A percentile compares a stretch with the other conserved stretches of the same genome.
Evolutionary conservation across 1,140 invertebrate species (phyloP).

Genomic region (Hycleus cichorii): DNA sequence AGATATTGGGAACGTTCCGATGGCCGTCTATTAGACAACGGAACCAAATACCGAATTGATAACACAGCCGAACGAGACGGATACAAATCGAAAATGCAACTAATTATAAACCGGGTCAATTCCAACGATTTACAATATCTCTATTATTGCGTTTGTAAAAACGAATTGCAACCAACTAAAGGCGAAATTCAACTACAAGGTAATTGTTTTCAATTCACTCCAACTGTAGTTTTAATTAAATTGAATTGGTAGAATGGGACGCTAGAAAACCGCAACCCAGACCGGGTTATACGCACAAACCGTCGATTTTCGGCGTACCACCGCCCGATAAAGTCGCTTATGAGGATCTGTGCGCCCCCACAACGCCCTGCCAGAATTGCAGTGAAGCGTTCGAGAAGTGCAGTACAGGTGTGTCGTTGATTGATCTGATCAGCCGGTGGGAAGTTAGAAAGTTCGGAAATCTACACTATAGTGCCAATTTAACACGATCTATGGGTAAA

Average conservation of each 20-base stretch:
- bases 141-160: slow-evolving; percentile 79
- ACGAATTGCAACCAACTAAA: slow-evolving; percentile 67
- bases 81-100: slow-evolving; percentile 55
- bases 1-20: slow-evolving; percentile 76
- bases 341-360: slow-evolving; percentile 57
- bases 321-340: slow-evolving; percentile 47
- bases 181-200: slow-evolving; percentile 68
- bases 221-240: neutral
- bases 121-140: slow-evolving; percentile 56
- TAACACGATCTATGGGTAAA: slow-evolving; percentile 39
- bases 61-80: slow-evolving; percentile 41
- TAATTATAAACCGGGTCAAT: slow-evolving; percentile 63
- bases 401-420: slow-evolving; percentile 51
- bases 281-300: neutral
- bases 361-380: slow-evolving; percentile 52
- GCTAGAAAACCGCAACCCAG: slow-evolving; percentile 40
- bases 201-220: slow-evolving; percentile 35
- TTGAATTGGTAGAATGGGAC: slow-evolving; percentile 42
- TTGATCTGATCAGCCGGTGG: slow-evolving; percentile 48
- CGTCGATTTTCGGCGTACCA: slow-evolving; percentile 45
- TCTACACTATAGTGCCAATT: slow-evolving; percentile 14
- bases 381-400: slow-evolving; percentile 36
- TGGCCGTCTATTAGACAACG: slow-evolving; percentile 62
- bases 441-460: slow-evolving; percentile 48
- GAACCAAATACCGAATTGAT: slow-evolving; percentile 61